Base-by-base conservation (phyloP, 2,113 vertebrate species). In the Xiphorhynchus elegans region DNA sequence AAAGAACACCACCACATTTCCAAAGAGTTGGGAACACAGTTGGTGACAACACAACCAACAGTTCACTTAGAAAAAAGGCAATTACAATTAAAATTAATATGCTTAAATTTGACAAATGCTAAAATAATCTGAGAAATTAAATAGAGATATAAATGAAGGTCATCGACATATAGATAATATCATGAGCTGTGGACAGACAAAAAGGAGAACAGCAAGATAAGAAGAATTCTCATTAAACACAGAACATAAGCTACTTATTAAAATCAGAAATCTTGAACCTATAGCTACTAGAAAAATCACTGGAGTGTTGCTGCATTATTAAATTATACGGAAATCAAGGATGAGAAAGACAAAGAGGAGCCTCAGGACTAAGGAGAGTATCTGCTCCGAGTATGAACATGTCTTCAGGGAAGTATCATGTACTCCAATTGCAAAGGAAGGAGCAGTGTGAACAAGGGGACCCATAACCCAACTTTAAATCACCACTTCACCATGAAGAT, bases 141-240 rank as follows among this genome's bases (percentile, higher is more conserved):
- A 28, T 7, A 70, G 14, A 75, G 11, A 55, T 4, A 3, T 33
- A 86, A 72, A 7, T 52, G 21, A 56, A 6, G 33, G 6, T 40
- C 64, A 73, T 73, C 40, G 81, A 37, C 9, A 79, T 7, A 69
- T 0, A 91, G 39, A 67, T 37, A 60, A 82, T 42, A 63, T 11
- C 20, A 14, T 46, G 21, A 80, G 28, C n/a, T 49, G 15, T 49
- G 33, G 12, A 72, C 31, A 66, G 11, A 23, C 7, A 64, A 76
- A 80, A 74, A 37, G 62, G 7, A 46, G 20, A 76, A 53, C 13
- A 76, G 15, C 11, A 81, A 53, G 67, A 12, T 31, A 9, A 88
- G n/a, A 83, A 90, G 89, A 84, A 80, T 23, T 80, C n/a, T 86
- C 67, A 88, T 85, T 74, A 87, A 90, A 82, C 8, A 87, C 9